Conservation (phyloP, 2,888 invertebrate species). For the Drosophila limbata region DNA sequence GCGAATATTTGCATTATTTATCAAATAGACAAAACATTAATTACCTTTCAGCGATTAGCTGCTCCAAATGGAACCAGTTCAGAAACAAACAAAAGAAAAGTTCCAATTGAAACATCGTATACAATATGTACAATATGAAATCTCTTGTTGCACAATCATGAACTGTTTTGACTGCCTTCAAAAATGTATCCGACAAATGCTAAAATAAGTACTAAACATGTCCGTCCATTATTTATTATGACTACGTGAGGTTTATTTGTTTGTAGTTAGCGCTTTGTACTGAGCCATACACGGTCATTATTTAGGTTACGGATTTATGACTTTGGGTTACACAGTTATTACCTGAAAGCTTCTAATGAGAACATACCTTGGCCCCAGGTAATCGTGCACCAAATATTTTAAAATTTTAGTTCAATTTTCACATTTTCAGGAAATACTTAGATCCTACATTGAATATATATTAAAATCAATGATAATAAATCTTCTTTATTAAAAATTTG, state of each 20-base stretch:
- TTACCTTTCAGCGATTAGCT: constrained; percentile 8
- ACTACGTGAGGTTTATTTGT: constrained; percentile 46
- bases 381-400: background rate
- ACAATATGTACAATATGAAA: too few species aligned
- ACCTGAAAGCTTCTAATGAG: constrained; percentile 7
- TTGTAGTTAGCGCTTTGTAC: constrained; percentile 9
- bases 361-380: background rate
- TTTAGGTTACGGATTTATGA: constrained; percentile 6
- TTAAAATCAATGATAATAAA: background rate
- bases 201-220: constrained; percentile 28
- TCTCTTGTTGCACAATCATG: constrained; percentile 10
- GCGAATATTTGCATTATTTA: constrained; percentile 63
- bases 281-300: constrained; percentile 20
- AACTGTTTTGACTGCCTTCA: constrained; percentile 3
- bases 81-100: constrained; percentile 3
- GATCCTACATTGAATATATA: background rate
- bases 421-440: background rate
- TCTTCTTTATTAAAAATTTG: too few species aligned
- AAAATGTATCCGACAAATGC: constrained; percentile 21
- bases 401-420: background rate
- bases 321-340: constrained; percentile 2
- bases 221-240: constrained; percentile 30
- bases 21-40: constrained; percentile 40
- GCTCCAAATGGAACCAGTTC: constrained; percentile 2
- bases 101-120: background rate